Evolutionary conservation across 2,888 invertebrate genomes (phyloP).

Genomic region (Leptogaster cylindrica): DNA sequence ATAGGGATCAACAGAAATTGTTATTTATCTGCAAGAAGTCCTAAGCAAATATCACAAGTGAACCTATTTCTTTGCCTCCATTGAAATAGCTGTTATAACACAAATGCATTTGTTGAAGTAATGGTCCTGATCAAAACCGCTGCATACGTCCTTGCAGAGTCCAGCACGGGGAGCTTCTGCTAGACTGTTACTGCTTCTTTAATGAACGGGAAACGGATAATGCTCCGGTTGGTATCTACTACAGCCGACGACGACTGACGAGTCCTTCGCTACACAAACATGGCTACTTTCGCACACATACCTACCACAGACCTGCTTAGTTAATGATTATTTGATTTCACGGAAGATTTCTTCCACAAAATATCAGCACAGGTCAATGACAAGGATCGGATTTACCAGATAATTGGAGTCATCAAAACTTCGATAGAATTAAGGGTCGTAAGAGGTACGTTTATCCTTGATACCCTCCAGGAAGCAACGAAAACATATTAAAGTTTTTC

Average conservation of each 20-base stretch:
- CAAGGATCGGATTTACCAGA: constrained; percentile 27
- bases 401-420: constrained; percentile 26
- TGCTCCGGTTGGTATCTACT: too few species aligned
- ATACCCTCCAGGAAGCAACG: constrained; percentile 11
- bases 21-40: neutral
- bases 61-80: neutral
- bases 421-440: constrained; percentile 13
- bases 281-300: neutral
- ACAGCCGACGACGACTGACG: too few species aligned
- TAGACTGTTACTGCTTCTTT: too few species aligned
- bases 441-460: neutral
- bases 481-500: constrained; percentile 31
- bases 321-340: constrained; percentile 35
- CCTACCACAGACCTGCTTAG: constrained; percentile 15
- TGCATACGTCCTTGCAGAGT: too few species aligned
- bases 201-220: too few species aligned
- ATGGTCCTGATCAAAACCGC: neutral
- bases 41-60: neutral
- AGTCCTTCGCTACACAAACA: neutral
- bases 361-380: constrained; percentile 22
- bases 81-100: neutral
- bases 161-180: too few species aligned
- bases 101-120: neutral
- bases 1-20: too few species aligned
- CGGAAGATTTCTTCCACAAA: constrained; percentile 26